phyloP scores from a whole-genome alignment of 2,888 invertebrate species.

The Spatulosminthurus flaviceps region DNA sequence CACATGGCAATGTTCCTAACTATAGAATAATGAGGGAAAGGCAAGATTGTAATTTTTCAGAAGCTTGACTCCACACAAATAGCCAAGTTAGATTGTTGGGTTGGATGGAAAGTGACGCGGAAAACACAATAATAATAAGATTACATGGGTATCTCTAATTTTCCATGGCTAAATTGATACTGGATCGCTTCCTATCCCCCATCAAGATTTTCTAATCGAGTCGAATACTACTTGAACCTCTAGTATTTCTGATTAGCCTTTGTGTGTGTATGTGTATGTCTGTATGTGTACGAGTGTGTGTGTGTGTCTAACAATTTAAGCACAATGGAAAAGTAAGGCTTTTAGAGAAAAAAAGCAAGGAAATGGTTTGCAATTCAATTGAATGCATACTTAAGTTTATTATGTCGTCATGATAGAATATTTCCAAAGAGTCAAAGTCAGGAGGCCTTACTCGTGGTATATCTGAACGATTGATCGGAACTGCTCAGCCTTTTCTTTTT shows the following conservation, averaged over 20 bases:
- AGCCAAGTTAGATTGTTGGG: no score
- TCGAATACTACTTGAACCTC: not conserved
- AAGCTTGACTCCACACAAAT: no score
- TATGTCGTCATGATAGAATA: constrained; percentile 31
- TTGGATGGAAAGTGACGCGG: constrained; percentile 20
- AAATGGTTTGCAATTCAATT: constrained; percentile 34
- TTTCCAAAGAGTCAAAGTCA: constrained; percentile 21
- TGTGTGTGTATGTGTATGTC: no score
- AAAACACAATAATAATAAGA: constrained; percentile 22
- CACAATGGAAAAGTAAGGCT: no score
- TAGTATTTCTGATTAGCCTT: constrained; percentile 12
- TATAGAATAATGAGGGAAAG: no score
- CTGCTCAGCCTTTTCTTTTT: constrained; percentile 28
- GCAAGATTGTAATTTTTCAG: no score
- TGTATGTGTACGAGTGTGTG: no score
- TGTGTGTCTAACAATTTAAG: no score
- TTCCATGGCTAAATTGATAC: constrained; percentile 13
- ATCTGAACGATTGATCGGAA: constrained; percentile 35
- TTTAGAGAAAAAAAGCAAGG: no score
- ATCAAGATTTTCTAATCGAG: constrained; percentile 23
- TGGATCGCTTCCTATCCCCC: constrained; percentile 4
- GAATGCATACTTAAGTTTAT: constrained; percentile 38
- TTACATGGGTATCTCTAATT: constrained; percentile 24
- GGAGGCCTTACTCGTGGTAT: not conserved
- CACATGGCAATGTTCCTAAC: no score